Evolutionary conservation across 2,888 invertebrate species (phyloP).

Genomic region (Syritta pipiens): DNA sequence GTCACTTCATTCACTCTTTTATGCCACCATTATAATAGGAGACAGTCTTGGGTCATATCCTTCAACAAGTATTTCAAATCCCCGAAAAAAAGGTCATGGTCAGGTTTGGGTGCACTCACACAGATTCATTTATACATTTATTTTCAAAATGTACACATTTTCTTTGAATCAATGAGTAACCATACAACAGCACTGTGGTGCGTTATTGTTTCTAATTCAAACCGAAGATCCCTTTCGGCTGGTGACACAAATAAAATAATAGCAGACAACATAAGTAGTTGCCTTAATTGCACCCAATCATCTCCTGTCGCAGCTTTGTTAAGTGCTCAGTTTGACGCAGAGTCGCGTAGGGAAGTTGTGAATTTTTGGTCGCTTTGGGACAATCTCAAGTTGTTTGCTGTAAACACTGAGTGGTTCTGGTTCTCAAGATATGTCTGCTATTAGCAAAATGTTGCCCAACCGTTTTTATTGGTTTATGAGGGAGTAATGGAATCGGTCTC

Average conservation of each 20-base stretch:
- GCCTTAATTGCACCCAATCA: conserved; percentile 35
- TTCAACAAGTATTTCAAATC: neutral
- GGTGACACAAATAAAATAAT: conserved; percentile 30
- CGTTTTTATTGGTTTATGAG: too few species aligned
- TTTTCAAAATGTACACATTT: too few species aligned
- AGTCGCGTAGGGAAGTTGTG: neutral
- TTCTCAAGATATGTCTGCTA: neutral
- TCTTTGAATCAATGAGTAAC: too few species aligned
- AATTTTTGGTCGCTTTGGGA: conserved; percentile 4
- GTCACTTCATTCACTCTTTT: neutral
- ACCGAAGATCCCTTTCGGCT: conserved; percentile 1
- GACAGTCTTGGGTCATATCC: too few species aligned
- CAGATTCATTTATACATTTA: neutral
- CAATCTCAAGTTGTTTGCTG: conserved; percentile 45
- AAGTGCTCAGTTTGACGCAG: neutral
- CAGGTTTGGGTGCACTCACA: conserved; percentile 30
- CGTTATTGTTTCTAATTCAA: neutral
- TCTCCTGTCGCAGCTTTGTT: conserved; percentile 32
- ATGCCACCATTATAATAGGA: neutral
- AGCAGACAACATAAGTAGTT: conserved; percentile 18
- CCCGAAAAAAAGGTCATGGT: too few species aligned
- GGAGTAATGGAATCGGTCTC: too few species aligned
- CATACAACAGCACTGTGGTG: neutral
- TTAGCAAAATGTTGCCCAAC: conserved; percentile 33
- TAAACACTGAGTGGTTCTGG: conserved; percentile 9